A percentile compares a stretch with the other conserved stretches of the same genome.
phyloP scores from a whole-genome alignment of 30 jellyfish, hydroid and myxozoan species.

The Morbakka virulenta region DNA sequence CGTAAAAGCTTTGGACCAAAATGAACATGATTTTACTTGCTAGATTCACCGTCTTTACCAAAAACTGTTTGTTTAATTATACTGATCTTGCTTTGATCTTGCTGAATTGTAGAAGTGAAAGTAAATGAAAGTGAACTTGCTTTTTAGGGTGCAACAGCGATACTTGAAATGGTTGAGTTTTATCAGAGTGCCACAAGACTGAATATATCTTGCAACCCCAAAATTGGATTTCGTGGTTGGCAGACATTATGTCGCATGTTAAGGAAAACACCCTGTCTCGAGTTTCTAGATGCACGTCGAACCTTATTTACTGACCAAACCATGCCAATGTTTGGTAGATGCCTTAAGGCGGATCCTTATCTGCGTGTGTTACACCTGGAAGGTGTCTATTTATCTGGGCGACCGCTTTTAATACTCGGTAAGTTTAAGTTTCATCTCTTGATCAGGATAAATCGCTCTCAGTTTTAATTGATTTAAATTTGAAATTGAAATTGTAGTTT shows the following conservation, averaged over 20 bases:
- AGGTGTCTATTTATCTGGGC: conserved; percentile 86
- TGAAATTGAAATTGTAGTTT: too few relatives aligned
- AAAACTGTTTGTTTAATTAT: too few relatives aligned
- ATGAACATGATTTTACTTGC: too few relatives aligned
- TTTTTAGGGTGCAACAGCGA: conserved; percentile 91
- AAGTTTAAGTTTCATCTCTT: too few relatives aligned
- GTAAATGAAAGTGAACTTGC: too few relatives aligned
- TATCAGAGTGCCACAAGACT: conserved; percentile 88
- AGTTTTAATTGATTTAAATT: too few relatives aligned
- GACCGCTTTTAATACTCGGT: conserved; percentile 83
- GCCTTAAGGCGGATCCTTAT: conserved; percentile 79
- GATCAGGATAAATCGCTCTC: too few relatives aligned
- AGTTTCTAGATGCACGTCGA: conserved; percentile 87
- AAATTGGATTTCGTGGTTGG: conserved; percentile 98
- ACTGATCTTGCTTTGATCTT: too few relatives aligned
- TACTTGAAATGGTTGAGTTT: conserved; percentile 90
- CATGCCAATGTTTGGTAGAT: conserved; percentile 96
- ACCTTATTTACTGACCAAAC: conserved; percentile 85
- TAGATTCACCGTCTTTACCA: too few relatives aligned
- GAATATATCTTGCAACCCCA: conserved; percentile 82
- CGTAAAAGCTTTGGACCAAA: too few relatives aligned
- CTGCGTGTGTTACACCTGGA: conserved; percentile 78
- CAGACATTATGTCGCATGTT: conserved; percentile 86
- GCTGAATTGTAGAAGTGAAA: too few relatives aligned
- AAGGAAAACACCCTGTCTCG: conserved; percentile 76